Evolutionary conservation across 2,113 vertebrate species (phyloP), one percentile per base, ranked within the genome.

Genomic region (Ranitomeya variabilis): DNA sequence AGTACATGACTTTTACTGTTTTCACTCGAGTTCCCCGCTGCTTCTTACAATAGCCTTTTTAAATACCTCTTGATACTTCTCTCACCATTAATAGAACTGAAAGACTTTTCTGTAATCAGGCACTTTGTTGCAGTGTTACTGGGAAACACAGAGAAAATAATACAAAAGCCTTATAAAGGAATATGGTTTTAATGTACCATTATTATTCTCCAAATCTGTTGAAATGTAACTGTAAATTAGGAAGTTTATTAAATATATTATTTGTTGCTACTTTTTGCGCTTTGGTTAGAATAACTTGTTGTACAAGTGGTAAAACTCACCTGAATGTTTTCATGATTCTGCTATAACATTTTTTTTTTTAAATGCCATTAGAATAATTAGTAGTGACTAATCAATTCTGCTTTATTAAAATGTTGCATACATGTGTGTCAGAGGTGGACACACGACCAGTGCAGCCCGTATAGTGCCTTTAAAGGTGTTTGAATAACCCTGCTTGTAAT

Each of bases 51-150:
- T 83, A 73, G 57, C 12, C 26, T 62, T 13, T 60, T 54, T 73
- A 80, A 87, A 87, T 80, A 76, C 52, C 51, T 87, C 2, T 74
- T 55, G 80, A 14, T 86, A 76, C 14, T 89, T 37, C 3, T 71
- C 15, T 77, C 37, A 64, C 16, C 54, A 45, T 19, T 80, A 80
- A 87, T 12, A 57, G 31, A 54, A n/a, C 31, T 67, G 62, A 80
- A 37, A 21, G 13, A 55, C 23, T 87, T 87, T 82, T 19, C 54
- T 71, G 26, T 78, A 86, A 86, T 79, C 57, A 64, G 59, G 19
- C 59, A 64, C 74, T 78, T 26, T 66, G 37, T 86, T 86, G 52
- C 77, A 31, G 55, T 45, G 84, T 60, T 23, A 23, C 21, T 13
- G 52, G 23, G 67, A 83, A 21, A 54, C 31, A 76, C 16, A 37